A percentile compares a stretch with the other conserved stretches of the same genome.
phyloP scores from a whole-genome alignment of 2,797 vertebrate genomes.

The Basileuterus tristriatus region DNA sequence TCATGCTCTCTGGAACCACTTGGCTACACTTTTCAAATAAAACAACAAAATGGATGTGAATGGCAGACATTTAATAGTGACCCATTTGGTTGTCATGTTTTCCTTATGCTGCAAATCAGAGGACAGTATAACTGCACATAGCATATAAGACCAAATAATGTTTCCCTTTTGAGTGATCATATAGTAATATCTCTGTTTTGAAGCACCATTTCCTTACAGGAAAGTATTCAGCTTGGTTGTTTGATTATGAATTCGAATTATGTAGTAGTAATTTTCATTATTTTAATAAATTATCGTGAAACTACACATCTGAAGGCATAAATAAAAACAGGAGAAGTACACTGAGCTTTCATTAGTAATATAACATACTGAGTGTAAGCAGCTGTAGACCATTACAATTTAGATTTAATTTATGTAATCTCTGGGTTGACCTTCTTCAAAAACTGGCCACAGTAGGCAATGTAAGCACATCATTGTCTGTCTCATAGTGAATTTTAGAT shows the following conservation, averaged over 20 bases:
- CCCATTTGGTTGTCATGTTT: neutral
- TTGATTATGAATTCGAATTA: neutral
- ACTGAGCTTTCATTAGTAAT: conserved; percentile 24
- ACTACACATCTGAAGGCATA: neutral
- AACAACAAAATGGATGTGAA: neutral
- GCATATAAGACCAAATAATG: accelerated
- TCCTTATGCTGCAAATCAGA: neutral
- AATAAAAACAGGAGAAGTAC: neutral
- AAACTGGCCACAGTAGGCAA: neutral
- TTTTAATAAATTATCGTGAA: neutral
- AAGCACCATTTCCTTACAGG: neutral
- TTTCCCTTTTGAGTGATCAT: neutral
- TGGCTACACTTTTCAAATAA: neutral
- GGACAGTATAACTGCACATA: neutral
- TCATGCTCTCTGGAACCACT: neutral
- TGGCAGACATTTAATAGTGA: neutral
- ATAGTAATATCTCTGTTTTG: neutral
- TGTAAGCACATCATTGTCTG: neutral
- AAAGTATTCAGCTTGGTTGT: neutral
- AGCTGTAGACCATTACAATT: conserved; percentile 3
- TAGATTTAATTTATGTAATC: conserved; percentile 35
- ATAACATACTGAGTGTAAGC: neutral
- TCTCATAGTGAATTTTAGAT: conserved; percentile 26
- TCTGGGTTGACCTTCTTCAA: conserved; percentile 46
- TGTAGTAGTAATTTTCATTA: neutral